These are phyloP conservation scores for Habropoda laboriosa DNA, from an alignment of 1,140 invertebrate genomes.

Conservation along the genomic window DNA sequence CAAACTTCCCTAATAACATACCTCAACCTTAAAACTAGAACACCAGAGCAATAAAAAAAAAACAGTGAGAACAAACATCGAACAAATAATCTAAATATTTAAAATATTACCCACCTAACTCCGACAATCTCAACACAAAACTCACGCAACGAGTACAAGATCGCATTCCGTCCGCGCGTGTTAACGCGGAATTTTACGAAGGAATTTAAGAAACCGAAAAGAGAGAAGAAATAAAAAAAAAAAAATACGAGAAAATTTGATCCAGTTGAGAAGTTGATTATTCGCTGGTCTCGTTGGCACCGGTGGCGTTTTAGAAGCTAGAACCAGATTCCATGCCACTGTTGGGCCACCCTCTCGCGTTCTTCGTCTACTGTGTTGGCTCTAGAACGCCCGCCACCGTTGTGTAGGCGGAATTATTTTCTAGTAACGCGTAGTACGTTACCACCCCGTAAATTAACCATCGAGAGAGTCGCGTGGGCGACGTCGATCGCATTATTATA, in stretches of 20 bases:
- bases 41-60: no score
- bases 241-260: not conserved
- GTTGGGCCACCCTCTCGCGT: not conserved
- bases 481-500: slow-evolving; percentile 65
- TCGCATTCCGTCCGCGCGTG: no score
- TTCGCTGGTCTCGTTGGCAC: not conserved
- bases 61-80: no score
- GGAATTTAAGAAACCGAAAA: not conserved
- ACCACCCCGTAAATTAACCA: slow-evolving; percentile 70
- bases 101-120: no score
- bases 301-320: not conserved
- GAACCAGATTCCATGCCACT: slow-evolving; percentile 19
- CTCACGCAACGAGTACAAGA: no score
- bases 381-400: not conserved
- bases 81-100: no score
- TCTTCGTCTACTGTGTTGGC: not conserved
- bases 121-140: no score
- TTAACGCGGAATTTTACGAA: no score
- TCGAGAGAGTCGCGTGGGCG: slow-evolving; percentile 60
- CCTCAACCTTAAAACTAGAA: no score
- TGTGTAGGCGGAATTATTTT: slow-evolving; percentile 68
- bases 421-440: slow-evolving; percentile 51
- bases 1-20: no score
- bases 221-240: not conserved
- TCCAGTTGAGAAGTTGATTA: not conserved